Base-by-base conservation (phyloP, 2,888 invertebrate genomes). In the Pasiphila rectangulata region DNA sequence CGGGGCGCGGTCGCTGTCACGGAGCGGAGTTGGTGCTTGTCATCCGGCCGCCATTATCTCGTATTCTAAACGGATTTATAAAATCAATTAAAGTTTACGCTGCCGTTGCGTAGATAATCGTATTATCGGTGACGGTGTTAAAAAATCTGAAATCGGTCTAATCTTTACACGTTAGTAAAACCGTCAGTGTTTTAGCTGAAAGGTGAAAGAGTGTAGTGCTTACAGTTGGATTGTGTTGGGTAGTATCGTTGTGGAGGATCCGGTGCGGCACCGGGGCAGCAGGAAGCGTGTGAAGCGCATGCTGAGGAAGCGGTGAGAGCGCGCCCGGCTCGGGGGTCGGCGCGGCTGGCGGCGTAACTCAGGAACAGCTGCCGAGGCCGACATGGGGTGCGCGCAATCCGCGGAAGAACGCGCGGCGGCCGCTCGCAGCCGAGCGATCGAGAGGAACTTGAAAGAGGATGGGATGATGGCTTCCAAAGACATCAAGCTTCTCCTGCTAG, bases 311-410 rank as follows among this genome's bases (percentile, higher is more conserved):
- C 90, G 91, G 90, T 90, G 90, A 90, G 81, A 89, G 86, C 90
- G 88, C 89, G 90, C 90, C 86, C 83, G 85, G 80, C 86, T 89
- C 86, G 86, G 84, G 81, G 78, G 78, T 83, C 81, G 82, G 81
- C 86, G 85, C 85, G 79, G 83, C 85, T 79, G 83, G 83, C 81
- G 83, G 85, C 80, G 77, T 83, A 81, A 77, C 75, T 71, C 74
- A 77, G 74, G 73, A 80, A 89, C 85, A 83, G 83, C 87, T 79
- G 83, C 88, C 87, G 86, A 83, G 78, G 83, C 89, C 87, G 87
- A 82, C 80, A 99, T 99, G 98, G 99, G 99, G 91, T 99, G 99
- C 93, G 97, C 98, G 89, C 96, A 98, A 94, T 98, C 98, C 90
- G 98, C 98, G 72, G 99, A 99, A 90, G 99, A 99, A 91, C 93